Conservation (phyloP, 2,797 vertebrate species). For the Channa striata region DNA sequence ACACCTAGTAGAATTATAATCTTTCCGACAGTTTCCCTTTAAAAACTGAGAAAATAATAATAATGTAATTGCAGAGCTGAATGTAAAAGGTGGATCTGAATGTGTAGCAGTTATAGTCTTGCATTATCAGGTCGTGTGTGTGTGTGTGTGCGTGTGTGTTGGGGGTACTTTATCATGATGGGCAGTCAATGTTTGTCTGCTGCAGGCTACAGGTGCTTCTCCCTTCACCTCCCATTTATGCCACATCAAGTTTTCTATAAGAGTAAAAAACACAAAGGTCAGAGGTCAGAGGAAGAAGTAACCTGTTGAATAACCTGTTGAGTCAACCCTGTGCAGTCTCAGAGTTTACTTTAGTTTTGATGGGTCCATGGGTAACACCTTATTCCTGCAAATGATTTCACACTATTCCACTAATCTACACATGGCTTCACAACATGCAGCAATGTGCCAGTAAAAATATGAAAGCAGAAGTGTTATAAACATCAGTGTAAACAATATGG, state of each 20-base stretch:
- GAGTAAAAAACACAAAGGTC: conserved; percentile 20
- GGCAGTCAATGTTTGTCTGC: conserved; percentile 77
- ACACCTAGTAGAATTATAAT: too few species aligned
- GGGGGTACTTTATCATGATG: conserved; percentile 83
- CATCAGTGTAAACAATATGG: neutral
- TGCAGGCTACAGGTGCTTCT: conserved; percentile 74
- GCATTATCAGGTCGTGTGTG: neutral
- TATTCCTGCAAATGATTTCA: neutral
- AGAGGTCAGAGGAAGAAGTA: neutral
- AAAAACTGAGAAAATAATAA: too few species aligned
- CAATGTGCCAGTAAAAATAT: neutral
- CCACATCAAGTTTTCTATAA: conserved; percentile 80
- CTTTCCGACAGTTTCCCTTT: too few species aligned
- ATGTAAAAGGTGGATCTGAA: too few species aligned
- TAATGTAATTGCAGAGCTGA: too few species aligned
- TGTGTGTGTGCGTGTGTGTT: conserved; percentile 12
- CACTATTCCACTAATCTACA: neutral
- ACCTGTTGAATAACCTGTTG: neutral
- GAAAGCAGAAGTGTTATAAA: neutral
- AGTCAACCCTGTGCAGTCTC: neutral
- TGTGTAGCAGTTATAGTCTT: too few species aligned
- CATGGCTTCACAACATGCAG: neutral
- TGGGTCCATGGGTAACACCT: too few species aligned
- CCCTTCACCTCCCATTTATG: conserved; percentile 81
- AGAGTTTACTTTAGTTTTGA: too few species aligned